phyloP scores from a whole-genome alignment of 2,888 invertebrate genomes.

The Himalopsyche japonica region DNA sequence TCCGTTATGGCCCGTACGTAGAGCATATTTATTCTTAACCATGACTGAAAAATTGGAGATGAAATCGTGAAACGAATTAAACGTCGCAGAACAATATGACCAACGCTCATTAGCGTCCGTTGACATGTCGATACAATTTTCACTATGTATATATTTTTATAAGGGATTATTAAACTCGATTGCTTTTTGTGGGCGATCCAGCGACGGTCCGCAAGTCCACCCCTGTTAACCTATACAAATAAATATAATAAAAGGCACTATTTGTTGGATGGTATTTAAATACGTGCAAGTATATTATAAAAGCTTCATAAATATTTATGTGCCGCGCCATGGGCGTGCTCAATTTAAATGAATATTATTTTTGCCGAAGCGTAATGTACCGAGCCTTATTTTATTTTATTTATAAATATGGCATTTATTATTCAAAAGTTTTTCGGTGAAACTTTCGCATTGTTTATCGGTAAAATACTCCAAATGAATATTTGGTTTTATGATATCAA shows the following conservation, averaged over 20 bases:
- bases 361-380: not conserved
- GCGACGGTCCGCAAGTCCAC: not conserved
- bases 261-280: conserved; percentile 34
- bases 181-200: not conserved
- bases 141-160: no score
- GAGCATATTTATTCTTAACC: no score
- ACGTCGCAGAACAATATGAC: no score
- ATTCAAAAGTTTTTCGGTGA: not conserved
- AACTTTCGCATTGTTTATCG: not conserved
- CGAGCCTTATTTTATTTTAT: not conserved
- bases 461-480: not conserved
- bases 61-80: no score
- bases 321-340: conserved; percentile 38
- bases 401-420: not conserved
- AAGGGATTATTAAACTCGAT: no score
- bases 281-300: conserved; percentile 36
- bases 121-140: no score
- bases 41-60: no score
- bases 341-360: conserved; percentile 1
- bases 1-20: no score
- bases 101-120: no score
- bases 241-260: conserved; percentile 26
- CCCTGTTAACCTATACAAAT: conserved; percentile 3
- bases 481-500: not conserved
- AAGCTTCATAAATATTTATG: conserved; percentile 38